These are phyloP conservation scores for Echinops telfairi DNA, from an alignment of 2,113 vertebrate species.

Conservation along the genomic window DNA sequence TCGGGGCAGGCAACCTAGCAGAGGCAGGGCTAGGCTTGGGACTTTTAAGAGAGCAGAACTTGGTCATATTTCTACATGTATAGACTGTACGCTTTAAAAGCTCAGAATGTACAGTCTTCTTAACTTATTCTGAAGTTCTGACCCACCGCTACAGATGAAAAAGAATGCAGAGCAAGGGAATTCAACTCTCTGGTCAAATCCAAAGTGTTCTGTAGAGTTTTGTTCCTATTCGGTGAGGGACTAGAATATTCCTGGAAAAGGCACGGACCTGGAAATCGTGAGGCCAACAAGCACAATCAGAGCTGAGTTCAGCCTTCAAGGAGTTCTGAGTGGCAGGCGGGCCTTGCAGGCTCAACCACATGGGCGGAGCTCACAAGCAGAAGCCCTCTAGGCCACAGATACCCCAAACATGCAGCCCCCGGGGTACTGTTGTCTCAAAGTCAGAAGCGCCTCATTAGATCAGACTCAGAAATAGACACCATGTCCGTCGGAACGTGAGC, in stretches of 20 bases:
- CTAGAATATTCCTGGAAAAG: not conserved
- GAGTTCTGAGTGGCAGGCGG: not conserved
- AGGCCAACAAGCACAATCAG: not conserved
- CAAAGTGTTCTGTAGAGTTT: not conserved
- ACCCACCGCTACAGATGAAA: not conserved
- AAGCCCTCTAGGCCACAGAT: not conserved
- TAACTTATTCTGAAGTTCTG: conserved; percentile 1
- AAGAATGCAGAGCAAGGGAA: not conserved
- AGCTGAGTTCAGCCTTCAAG: not conserved
- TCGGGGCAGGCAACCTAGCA: not conserved
- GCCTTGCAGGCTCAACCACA: not conserved
- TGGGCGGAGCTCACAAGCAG: not conserved
- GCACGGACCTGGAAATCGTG: not conserved
- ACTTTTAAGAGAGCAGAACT: not conserved
- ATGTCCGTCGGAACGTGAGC: not conserved
- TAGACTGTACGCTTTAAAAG: not conserved
- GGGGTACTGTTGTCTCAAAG: not conserved
- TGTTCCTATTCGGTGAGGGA: not conserved
- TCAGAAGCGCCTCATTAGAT: not conserved
- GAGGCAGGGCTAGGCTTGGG: not conserved
- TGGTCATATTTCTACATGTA: not conserved
- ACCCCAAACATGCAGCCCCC: not conserved
- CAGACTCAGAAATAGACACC: not conserved
- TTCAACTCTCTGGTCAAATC: conserved; percentile 20
- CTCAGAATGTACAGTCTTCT: not conserved